Evolutionary conservation across 2,797 vertebrate species (phyloP).

Genomic region (Anguilla marmorata): DNA sequence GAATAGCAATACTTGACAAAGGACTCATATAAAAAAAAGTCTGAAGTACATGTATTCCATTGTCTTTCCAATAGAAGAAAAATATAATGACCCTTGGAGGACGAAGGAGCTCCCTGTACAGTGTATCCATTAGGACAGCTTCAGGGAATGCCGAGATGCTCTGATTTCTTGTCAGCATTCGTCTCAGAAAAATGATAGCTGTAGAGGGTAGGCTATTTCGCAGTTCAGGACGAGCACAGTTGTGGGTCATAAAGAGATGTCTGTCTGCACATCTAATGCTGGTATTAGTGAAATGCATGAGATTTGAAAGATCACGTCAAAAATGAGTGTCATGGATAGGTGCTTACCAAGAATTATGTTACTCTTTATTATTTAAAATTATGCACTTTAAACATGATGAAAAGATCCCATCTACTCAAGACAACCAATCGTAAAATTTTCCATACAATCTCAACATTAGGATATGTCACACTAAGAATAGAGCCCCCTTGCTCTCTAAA

Average conservation of each 20-base stretch:
- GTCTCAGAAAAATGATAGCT: not conserved
- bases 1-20: not conserved
- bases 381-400: not conserved
- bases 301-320: not conserved
- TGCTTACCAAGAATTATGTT: not conserved
- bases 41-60: not conserved
- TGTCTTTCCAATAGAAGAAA: not conserved
- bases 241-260: not conserved
- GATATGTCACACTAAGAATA: not conserved
- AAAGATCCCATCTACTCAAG: not conserved
- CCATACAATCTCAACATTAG: not conserved
- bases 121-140: not conserved
- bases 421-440: not conserved
- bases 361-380: not conserved
- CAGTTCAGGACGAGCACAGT: not conserved
- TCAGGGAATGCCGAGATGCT: not conserved
- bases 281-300: not conserved
- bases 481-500: not conserved
- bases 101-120: not conserved
- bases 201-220: not conserved
- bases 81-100: not conserved
- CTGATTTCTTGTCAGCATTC: not conserved
- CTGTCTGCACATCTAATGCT: not conserved
- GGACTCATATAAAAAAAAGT: not conserved
- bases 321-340: conserved; percentile 18